A percentile compares a stretch with the other conserved stretches of the same genome.
Conservation (phyloP, 2,888 invertebrate species). For the Disparrhopalites patrizii region DNA sequence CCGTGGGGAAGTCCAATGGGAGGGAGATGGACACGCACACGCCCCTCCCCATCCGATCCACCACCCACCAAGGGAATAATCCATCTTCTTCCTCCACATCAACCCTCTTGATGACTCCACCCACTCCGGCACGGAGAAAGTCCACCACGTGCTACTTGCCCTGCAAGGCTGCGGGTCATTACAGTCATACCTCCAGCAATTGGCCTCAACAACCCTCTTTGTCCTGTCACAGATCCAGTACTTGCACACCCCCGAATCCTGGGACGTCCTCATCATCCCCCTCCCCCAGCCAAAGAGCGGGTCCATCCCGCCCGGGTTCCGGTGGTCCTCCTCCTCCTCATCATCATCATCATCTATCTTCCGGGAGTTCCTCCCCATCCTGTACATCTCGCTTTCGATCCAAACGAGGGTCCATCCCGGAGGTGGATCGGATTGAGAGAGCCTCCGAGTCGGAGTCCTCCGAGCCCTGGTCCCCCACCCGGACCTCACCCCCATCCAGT, state of each 20-base stretch:
- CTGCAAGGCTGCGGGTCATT: no score
- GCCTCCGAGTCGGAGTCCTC: background rate
- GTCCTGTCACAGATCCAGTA: no score
- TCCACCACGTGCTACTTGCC: no score
- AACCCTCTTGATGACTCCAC: background rate
- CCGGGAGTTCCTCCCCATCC: no score
- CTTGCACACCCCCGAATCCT: background rate
- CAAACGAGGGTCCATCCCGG: background rate
- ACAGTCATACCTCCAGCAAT: no score
- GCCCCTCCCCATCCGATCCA: background rate
- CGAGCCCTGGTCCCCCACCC: no score
- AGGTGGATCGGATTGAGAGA: slow-evolving; percentile 31
- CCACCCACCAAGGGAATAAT: background rate
- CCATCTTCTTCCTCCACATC: background rate
- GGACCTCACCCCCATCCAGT: slow-evolving; percentile 5
- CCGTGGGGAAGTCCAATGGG: slow-evolving; percentile 16
- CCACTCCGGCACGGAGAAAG: slow-evolving; percentile 5
- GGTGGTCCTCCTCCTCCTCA: no score
- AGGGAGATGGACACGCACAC: background rate
- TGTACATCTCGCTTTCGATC: background rate
- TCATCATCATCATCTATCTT: no score
- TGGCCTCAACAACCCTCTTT: no score
- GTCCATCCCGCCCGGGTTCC: background rate
- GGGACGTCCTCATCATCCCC: background rate
- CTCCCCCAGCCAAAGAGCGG: background rate